Evolutionary conservation across 2,888 invertebrate species (phyloP).

Genomic region (Cabera pusaria): DNA sequence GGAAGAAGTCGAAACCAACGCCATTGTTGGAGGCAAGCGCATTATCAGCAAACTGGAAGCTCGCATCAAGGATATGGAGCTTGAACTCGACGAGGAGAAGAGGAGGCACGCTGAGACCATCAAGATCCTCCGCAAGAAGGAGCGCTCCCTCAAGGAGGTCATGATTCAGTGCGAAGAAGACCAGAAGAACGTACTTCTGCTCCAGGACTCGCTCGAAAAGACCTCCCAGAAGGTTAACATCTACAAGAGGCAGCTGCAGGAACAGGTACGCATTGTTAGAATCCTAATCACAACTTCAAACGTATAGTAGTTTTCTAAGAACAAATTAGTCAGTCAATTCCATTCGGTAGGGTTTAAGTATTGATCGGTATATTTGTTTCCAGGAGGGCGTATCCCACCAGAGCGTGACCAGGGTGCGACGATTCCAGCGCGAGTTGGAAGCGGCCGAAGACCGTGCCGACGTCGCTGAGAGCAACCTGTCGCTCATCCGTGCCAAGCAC

Average conservation of each 20-base stretch:
- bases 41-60: conserved; percentile 99
- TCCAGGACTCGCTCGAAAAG: conserved; percentile 96
- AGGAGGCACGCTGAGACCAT: conserved; percentile 98
- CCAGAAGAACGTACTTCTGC: conserved; percentile 96
- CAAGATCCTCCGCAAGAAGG: conserved; percentile 99
- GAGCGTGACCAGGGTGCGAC: conserved; percentile 96
- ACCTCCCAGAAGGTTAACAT: conserved; percentile 93
- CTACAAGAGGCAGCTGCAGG: conserved; percentile 97
- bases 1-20: conserved; percentile 98
- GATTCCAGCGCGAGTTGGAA: conserved; percentile 99
- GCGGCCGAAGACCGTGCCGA: conserved; percentile 99
- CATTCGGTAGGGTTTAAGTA: no score
- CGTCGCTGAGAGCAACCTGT: conserved; percentile 96
- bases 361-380: no score
- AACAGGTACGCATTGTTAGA: conserved; percentile 87
- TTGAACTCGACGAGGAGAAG: conserved; percentile 98
- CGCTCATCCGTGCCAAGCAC: conserved; percentile 98
- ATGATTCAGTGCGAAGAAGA: conserved; percentile 98
- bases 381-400: conserved; percentile 96
- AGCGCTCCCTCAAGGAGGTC: conserved; percentile 97
- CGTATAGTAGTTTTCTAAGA: no score
- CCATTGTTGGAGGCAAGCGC: conserved; percentile 97
- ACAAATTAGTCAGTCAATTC: no score
- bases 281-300: no score
- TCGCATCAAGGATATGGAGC: conserved; percentile 96